These are phyloP conservation scores for Stomorhina lunata DNA, from an alignment of 2,888 invertebrate species.

Conservation along the genomic window DNA sequence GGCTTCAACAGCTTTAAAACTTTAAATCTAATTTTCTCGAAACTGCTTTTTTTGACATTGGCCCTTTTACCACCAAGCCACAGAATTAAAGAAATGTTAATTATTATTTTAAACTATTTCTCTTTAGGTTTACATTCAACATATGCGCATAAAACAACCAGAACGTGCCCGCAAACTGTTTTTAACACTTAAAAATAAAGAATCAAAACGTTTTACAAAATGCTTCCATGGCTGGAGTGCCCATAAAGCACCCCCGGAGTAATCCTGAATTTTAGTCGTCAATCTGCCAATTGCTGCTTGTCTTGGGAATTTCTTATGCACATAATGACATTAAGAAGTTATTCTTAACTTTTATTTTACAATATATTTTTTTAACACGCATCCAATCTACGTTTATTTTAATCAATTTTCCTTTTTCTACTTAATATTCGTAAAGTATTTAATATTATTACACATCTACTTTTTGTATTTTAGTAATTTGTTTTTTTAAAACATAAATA, in stretches of 20 bases:
- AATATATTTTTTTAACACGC: not conserved
- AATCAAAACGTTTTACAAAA: constrained; percentile 95
- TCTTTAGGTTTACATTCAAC: constrained; percentile 96
- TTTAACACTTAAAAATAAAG: constrained; percentile 96
- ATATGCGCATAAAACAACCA: constrained; percentile 96
- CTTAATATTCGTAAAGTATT: constrained; percentile 42
- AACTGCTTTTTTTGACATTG: no score
- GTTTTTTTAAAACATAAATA: constrained; percentile 14
- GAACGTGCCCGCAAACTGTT: constrained; percentile 94
- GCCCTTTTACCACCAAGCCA: no score
- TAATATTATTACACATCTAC: constrained; percentile 16
- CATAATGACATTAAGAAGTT: constrained; percentile 27
- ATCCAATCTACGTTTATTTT: not conserved
- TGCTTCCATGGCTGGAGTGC: constrained; percentile 99
- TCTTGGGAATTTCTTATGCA: constrained; percentile 26
- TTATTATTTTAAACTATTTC: constrained; percentile 24
- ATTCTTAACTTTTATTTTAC: not conserved
- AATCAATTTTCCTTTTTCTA: constrained; percentile 14
- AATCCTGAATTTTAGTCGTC: constrained; percentile 54
- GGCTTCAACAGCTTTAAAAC: no score
- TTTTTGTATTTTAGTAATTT: constrained; percentile 2
- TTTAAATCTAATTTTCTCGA: no score
- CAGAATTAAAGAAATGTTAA: no score
- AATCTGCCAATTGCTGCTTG: not conserved
- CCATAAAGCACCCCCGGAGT: constrained; percentile 83